Base-by-base conservation (phyloP, 2,113 vertebrate genomes). In the Enhydra lutris region DNA sequence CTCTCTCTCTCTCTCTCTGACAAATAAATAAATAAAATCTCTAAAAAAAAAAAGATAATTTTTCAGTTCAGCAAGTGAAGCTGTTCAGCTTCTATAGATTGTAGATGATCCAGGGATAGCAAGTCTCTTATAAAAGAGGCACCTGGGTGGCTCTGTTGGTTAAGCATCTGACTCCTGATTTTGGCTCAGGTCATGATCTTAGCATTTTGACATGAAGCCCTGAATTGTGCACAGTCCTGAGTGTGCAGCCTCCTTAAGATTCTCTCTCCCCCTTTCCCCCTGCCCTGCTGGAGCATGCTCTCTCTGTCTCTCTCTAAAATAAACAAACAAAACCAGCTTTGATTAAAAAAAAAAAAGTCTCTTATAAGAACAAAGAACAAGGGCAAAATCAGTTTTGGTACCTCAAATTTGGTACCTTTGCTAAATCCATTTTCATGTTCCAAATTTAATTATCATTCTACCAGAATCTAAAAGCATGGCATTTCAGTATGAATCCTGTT, bases 61-160 rank as follows among this genome's bases (percentile, higher is more conserved):
- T 93, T 91, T 89, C 86, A 93, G 71, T 31, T 50, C 95, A 73
- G 93, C 55, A 86, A 92, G 93, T 89, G 80, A 96, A 95, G 36
- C 42, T 89, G 17, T 59, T 96, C 26, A 61, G 31, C 20, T 87
- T 97, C 83, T 74, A 5, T 0, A 69, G 85, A 34, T 50, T 88
- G 39, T 87, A 79, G 67, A 52, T 91, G 29, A 6, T 85, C 52
- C 34, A 78, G 61, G 79, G 91, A 52, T 73, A 79, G 69, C 76
- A 93, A 89, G 21, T 92, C 83, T 92, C 57, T 65, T 89, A 34
- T 7, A 55, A 87, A 57, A 96, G 50, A 34, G 18, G 34, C 8
- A 31, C 67, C 67, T 69, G 67, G 18, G 67, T 69, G 67, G 34
- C 67, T 69, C 34, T 36, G 34, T 36, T 4, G n/a, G 34, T 69